Base-by-base conservation (phyloP, 2,797 vertebrate species). In the Pithecia hirsuta region DNA sequence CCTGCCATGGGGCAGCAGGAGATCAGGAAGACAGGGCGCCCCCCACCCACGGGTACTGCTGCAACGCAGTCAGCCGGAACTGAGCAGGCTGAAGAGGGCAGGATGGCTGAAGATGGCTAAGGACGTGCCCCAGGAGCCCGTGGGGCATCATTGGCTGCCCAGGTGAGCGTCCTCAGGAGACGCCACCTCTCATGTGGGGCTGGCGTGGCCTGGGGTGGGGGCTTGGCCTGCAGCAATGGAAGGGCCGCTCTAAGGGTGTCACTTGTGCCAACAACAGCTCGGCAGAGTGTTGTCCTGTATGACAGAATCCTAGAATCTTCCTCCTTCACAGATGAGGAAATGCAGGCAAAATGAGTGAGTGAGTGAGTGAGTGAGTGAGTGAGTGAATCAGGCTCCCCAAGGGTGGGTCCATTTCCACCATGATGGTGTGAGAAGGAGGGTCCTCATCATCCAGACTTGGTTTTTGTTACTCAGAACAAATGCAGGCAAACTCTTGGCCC, bases 221-320 rank as follows among this genome's bases (percentile, higher is more conserved):
- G 10, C n/a, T 5, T 4, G 2, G 55, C 24, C 1, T 4, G 1
- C 3, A 1, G 61, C 13, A 8, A 39, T 0, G 4, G 24, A 9
- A 72, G 20, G 14, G 39, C 28, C 17, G 1, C 17, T 64, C 59
- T 24, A 22, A 39, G 44, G 4, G 6, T 30, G 3, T 44, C 1
- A 7, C 1, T 8, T 30, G 28, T 24, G 24, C 41, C 75, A 33
- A 28, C 57, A 59, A 26, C 57, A 59, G 24, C 24, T 59, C 10
- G 10, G 26, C 57, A 59, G 57, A 28, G 57, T 28, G 24, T 28
- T 12, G 28, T 59, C 57, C 12, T 28, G 24, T 28, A 28, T 59
- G 57, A 59, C 0, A 11, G 57, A 59, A 59, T 59, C 55, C 57
- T 59, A 59, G 24, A 59, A 59, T 10, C 22, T 20, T 59, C 64